phyloP scores from a whole-genome alignment of 2,797 vertebrate species.

The Sarcoramphus papa region DNA sequence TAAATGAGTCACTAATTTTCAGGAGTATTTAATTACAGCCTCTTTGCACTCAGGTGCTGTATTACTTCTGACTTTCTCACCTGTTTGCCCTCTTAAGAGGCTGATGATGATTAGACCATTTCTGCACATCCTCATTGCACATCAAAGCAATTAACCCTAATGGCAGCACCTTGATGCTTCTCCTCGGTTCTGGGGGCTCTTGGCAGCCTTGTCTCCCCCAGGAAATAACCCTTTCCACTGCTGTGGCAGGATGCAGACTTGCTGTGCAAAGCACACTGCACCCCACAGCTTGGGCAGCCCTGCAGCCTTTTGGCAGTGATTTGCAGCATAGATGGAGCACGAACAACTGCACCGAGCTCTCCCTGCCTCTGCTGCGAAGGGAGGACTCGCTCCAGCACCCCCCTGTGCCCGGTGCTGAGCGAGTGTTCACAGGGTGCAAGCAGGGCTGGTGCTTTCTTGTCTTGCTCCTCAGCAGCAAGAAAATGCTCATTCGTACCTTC shows the following conservation, averaged over 20 bases:
- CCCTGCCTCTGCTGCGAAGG: not conserved
- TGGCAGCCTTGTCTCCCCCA: not conserved
- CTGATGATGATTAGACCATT: conserved; percentile 52
- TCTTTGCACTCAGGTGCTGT: conserved; percentile 68
- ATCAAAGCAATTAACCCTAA: conserved; percentile 61
- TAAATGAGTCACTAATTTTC: conserved; percentile 70
- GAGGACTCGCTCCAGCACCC: not conserved
- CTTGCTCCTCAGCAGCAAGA: not conserved
- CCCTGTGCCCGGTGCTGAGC: accelerated
- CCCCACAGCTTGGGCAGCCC: not conserved
- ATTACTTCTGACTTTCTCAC: conserved; percentile 65
- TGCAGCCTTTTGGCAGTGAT: not conserved
- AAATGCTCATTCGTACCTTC: not conserved
- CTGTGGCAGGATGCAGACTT: not conserved
- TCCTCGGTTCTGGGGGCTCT: not conserved
- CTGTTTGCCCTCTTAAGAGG: conserved; percentile 61
- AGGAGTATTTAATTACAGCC: conserved; percentile 68
- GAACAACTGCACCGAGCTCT: not conserved
- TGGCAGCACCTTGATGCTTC: conserved; percentile 19
- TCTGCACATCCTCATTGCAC: conserved; percentile 18
- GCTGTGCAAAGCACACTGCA: not conserved
- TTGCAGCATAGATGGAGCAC: accelerated
- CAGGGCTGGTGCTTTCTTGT: not conserved
- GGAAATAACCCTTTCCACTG: not conserved
- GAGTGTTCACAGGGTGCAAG: not conserved